Base-by-base conservation (phyloP, 2,113 vertebrate genomes). In the Callochromis pleurospilus region DNA sequence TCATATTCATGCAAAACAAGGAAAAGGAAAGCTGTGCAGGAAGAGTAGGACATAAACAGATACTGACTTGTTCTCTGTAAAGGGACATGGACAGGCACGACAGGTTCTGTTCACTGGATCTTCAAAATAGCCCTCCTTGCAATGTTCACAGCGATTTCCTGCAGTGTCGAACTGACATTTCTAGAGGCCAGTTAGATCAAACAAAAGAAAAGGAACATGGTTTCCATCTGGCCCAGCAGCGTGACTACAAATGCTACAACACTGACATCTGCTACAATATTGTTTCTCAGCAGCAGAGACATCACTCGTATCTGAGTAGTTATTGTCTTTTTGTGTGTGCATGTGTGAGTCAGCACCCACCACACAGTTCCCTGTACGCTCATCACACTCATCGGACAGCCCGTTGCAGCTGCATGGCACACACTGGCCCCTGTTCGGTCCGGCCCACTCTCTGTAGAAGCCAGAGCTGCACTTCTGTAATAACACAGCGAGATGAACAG, bases 391-490 rank as follows among this genome's bases (percentile, higher is more conserved):
- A 21, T 92, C 47, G 31, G 98, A 97, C 85, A 98, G 97, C 82
- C 97, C 96, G 3, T 97, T 97, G 93, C 98, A 98, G 89, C 83
- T 93, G 88, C 98, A 98, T 17, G 96, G 96, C 53, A 97, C 92
- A 89, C 98, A 98, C 19, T 82, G 96, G 90, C 97, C 97, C 1
- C 88, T 53, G 45, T 92, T 85, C 1, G 86, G 51, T 47, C 96
- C 96, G 3, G 31, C 92, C 87, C 79, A 89, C 42, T 96, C 96
- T 84, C 93, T 96, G 88, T 98, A 98, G 93, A 97, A 97, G 88
- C 97, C 97, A 65, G 94, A 89, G 60, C 88, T 82, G 56, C 98
- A 99, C 10, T 93, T 95, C 98, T 98, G 65, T 65, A 80, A 10
- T 12, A 2, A 87, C 38, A 83, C 31, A 84, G 10, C 77, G 19